Conservation (phyloP, 2,888 invertebrate genomes). For the Sminthurides aquaticus region DNA sequence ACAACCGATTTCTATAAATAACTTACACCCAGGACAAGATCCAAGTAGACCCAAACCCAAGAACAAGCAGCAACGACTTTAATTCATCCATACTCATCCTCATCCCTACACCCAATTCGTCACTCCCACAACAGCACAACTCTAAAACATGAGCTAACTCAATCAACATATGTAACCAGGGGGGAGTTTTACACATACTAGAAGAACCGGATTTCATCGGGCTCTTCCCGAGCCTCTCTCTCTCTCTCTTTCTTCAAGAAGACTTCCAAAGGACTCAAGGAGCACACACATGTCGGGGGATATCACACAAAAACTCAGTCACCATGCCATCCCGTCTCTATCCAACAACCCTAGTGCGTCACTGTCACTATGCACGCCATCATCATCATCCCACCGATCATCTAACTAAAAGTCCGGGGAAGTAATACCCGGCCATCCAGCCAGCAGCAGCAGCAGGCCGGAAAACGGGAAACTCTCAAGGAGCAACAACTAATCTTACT, state of each 20-base stretch:
- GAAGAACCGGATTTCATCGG: not conserved
- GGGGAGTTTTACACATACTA: not conserved
- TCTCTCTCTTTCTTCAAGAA: not conserved
- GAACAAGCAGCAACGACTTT: not conserved
- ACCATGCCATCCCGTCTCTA: not conserved
- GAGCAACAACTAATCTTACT: too few species aligned
- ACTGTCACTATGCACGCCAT: not conserved
- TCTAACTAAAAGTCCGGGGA: not conserved
- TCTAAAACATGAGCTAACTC: not conserved
- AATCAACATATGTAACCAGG: not conserved
- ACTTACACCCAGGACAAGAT: not conserved
- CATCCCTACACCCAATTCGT: slow-evolving; percentile 1
- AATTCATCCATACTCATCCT: not conserved
- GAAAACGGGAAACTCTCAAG: not conserved
- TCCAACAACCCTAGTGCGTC: not conserved
- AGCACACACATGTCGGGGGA: slow-evolving; percentile 3
- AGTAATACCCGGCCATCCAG: not conserved
- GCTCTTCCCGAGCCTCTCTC: not conserved
- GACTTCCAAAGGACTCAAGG: not conserved
- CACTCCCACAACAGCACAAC: not conserved
- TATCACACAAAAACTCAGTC: slow-evolving; percentile 3
- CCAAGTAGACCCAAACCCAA: not conserved
- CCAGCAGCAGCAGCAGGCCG: not conserved
- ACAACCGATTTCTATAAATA: slow-evolving; percentile 18
- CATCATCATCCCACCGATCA: slow-evolving; percentile 1